These are phyloP conservation scores for Idris sp. DNA, from an alignment of 1,140 invertebrate species.

Conservation along the genomic window DNA sequence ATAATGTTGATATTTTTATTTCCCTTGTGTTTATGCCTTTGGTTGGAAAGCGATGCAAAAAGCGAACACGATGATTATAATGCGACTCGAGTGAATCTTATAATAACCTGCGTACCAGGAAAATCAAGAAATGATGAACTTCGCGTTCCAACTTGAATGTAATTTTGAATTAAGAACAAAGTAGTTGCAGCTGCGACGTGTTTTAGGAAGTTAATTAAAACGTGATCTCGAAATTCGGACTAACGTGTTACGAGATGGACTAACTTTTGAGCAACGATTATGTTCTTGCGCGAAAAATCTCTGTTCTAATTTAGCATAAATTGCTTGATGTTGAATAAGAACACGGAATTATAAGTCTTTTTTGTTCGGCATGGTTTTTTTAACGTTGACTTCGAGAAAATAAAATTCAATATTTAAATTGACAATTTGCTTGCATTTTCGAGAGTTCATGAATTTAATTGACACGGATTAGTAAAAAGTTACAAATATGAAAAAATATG, in stretches of 20 bases:
- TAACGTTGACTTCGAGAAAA: no score
- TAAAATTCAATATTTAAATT: no score
- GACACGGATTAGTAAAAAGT: no score
- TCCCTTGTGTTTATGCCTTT: constrained; percentile 28
- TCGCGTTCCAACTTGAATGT: constrained; percentile 35
- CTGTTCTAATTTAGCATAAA: constrained; percentile 8
- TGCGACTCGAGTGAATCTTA: constrained; percentile 31
- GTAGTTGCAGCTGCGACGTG: constrained; percentile 35
- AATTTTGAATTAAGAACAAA: constrained; percentile 46
- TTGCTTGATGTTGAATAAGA: background rate
- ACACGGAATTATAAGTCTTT: background rate
- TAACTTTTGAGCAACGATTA: constrained; percentile 24
- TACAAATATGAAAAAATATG: no score
- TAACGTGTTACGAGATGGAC: constrained; percentile 16
- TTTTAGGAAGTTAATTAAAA: constrained; percentile 43
- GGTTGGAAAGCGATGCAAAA: constrained; percentile 5
- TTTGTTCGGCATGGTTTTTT: no score
- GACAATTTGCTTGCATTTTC: no score
- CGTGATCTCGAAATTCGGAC: constrained; percentile 37
- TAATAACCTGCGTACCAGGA: constrained; percentile 17
- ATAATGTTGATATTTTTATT: constrained; percentile 40
- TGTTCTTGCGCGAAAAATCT: constrained; percentile 14
- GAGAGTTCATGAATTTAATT: no score
- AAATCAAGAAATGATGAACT: constrained; percentile 48
- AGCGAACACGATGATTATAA: constrained; percentile 42